Evolutionary conservation across 1,140 invertebrate species (phyloP), one percentile per base, ranked within the genome.

Genomic region (Conus ventricosus): DNA sequence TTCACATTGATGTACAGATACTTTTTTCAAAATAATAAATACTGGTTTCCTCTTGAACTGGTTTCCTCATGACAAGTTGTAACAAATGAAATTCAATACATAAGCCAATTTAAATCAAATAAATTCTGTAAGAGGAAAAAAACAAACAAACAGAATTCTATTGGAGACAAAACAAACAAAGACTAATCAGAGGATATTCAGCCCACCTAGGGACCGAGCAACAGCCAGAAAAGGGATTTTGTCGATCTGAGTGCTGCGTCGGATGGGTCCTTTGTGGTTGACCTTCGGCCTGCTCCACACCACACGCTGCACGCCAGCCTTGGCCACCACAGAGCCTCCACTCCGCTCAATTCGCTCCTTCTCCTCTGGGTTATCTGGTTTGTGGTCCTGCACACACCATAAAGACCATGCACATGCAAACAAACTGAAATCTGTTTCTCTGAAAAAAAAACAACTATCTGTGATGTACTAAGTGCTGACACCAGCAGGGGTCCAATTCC

Each of bases 141-240:
- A 39, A 39, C 39, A 39, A 39, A 39, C 39, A 39, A 39, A 39
- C 0, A 39, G 39, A 39, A 39, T 39, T 39, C 39, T 39, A 39
- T 39, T 39, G 3, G 3, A 39, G 39, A 39, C 39, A 39, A 0
- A 82, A 53, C 6, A 7, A 13, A 82, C 6, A 82, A 1, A 20
- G 23, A 11, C 4, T 54, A 23, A 82, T 82, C 57, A 11, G 57
- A 60, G 57, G 15, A 60, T 15, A 11, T 60, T 15, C 8, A 8
- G 15, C 55, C 51, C 92, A 97, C 97, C 99, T 89, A 99, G 95
- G 55, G 98, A 98, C 91, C 99, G 96, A 15, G 99, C 98, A 55
- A 99, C 98, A 76, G 99, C 98, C 83, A 99, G 95, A 94, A 99
- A 99, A 0, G 99, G 99, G 92, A 99, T 99, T 95, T 98, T 97